Percentiles rank a stretch among this genome's conserved stretches.
Conservation (phyloP, 2,888 invertebrate species). For the Drosophila eohydei region DNA sequence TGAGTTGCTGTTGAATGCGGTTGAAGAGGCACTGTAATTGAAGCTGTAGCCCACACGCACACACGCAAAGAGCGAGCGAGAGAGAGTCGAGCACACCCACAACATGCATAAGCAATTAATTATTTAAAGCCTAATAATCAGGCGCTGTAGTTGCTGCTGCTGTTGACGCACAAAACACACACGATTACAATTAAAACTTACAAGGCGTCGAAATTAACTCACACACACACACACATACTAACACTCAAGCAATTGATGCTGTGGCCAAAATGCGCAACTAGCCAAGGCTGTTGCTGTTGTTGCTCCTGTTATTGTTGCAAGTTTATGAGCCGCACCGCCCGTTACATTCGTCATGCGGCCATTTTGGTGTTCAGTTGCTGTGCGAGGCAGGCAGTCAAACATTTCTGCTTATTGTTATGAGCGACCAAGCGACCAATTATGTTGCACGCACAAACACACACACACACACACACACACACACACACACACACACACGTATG, state of each 20-base stretch:
- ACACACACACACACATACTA: conserved; percentile 4
- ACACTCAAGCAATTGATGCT: conserved; percentile 55
- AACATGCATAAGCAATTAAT: conserved; percentile 67
- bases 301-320: conserved; percentile 66
- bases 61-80: conserved; percentile 8
- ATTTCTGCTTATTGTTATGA: conserved; percentile 75
- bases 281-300: conserved; percentile 51
- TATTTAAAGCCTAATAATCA: conserved; percentile 77
- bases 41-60: conserved; percentile 3
- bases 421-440: conserved; percentile 67
- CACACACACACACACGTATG: not conserved
- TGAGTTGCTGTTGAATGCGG: conserved; percentile 22
- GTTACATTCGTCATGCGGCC: conserved; percentile 66
- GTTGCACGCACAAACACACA: conserved; percentile 28
- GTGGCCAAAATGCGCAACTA: conserved; percentile 52
- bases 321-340: conserved; percentile 74
- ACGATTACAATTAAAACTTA: conserved; percentile 78
- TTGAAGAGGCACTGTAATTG: conserved; percentile 9
- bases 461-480: conserved; percentile 9
- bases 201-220: conserved; percentile 71
- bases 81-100: conserved; percentile 5
- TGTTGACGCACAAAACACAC: conserved; percentile 23
- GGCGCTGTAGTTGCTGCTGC: conserved; percentile 26
- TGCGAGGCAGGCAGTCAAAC: conserved; percentile 21
- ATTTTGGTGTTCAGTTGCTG: conserved; percentile 45